Conservation (phyloP, 1,140 invertebrate genomes). For the Drosophila biarmipes region DNA sequence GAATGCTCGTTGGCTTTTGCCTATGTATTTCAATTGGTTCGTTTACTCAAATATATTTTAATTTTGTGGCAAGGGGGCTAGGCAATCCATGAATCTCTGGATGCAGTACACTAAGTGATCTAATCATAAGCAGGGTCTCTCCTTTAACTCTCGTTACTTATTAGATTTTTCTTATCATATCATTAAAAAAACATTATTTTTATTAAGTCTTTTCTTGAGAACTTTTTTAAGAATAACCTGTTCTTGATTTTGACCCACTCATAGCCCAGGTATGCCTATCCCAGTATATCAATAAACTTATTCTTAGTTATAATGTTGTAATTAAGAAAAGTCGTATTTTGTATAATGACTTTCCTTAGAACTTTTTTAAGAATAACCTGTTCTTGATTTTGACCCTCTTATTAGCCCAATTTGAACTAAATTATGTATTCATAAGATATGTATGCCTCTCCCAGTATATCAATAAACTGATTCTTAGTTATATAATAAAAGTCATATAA, state of each 20-base stretch:
- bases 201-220: neutral
- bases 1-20: constrained; percentile 49
- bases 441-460: no score
- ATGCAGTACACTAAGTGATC: constrained; percentile 1
- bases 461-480: no score
- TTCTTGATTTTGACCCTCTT: neutral
- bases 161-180: no score
- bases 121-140: neutral
- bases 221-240: neutral
- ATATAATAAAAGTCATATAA: no score
- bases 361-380: neutral
- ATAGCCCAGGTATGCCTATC: no score
- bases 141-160: no score
- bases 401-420: neutral
- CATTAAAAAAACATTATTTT: no score
- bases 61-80: constrained; percentile 38
- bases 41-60: constrained; percentile 48
- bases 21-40: constrained; percentile 64
- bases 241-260: neutral
- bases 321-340: no score
- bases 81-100: neutral
- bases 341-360: neutral
- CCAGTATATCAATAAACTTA: no score
- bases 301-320: no score
- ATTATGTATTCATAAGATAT: no score